Percentiles rank a stretch among this genome's conserved stretches.
phyloP scores from a whole-genome alignment of 2,113 vertebrate genomes.

The Periophthalmus modestus region DNA sequence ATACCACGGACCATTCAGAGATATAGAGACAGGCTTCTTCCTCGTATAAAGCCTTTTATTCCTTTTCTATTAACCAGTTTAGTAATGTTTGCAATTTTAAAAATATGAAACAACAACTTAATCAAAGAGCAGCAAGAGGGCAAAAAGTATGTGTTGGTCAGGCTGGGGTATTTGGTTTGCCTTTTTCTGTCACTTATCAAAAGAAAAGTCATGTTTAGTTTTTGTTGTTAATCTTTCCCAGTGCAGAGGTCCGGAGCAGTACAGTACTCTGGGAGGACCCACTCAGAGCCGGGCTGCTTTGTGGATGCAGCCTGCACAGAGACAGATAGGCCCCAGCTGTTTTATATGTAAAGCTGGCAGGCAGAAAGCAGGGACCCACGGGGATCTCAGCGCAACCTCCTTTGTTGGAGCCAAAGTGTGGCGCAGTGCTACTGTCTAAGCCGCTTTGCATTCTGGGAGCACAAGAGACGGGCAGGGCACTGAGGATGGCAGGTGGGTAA shows the following conservation, averaged over 20 bases:
- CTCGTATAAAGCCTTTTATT: not conserved
- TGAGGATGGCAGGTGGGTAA: slow-evolving; percentile 14
- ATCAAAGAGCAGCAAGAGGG: rapidly evolving
- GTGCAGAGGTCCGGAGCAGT: slow-evolving; percentile 59
- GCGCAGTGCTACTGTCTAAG: slow-evolving; percentile 52
- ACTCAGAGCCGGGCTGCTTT: slow-evolving; percentile 68
- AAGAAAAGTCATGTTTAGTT: slow-evolving; percentile 53
- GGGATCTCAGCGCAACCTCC: slow-evolving; percentile 58
- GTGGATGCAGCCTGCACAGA: slow-evolving; percentile 64
- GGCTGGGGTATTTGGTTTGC: slow-evolving; percentile 5
- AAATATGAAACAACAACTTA: not conserved
- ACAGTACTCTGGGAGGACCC: slow-evolving; percentile 2
- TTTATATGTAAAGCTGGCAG: slow-evolving; percentile 78
- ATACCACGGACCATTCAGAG: not conserved
- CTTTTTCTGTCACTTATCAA: slow-evolving; percentile 28
- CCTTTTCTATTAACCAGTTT: not conserved
- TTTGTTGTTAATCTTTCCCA: slow-evolving; percentile 70
- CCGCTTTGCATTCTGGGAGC: slow-evolving; percentile 61
- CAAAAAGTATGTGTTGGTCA: slow-evolving; percentile 11
- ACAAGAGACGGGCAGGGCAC: slow-evolving; percentile 47
- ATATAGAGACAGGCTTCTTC: not conserved
- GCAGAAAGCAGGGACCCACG: slow-evolving; percentile 62
- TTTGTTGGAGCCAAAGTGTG: slow-evolving; percentile 67
- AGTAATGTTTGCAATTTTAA: not conserved
- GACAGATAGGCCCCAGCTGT: slow-evolving; percentile 71